Percentiles rank a stretch among this genome's conserved stretches.
These are phyloP conservation scores for Cotesia glomerata DNA, from an alignment of 1,140 invertebrate species.

Conservation along the genomic window DNA sequence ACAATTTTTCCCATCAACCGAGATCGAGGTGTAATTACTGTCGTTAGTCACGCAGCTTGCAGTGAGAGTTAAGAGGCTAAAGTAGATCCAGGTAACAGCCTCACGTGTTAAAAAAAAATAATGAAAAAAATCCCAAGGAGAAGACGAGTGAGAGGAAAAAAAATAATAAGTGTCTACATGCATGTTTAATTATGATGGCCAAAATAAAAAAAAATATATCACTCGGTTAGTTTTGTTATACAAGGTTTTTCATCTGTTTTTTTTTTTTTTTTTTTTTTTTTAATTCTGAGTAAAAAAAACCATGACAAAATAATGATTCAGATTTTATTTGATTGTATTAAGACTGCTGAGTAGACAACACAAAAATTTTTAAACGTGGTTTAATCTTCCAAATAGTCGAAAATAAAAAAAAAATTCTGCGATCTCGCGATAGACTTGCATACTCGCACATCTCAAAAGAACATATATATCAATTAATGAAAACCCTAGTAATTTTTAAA, in stretches of 20 bases:
- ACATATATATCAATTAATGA: not conserved
- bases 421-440: not conserved
- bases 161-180: not conserved
- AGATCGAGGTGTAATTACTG: not conserved
- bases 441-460: not conserved
- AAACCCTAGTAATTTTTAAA: not conserved
- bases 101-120: not conserved
- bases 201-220: conserved; percentile 4
- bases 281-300: not conserved
- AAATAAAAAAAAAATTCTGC: not conserved
- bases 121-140: too few relatives aligned
- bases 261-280: too few relatives aligned
- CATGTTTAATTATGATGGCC: not conserved
- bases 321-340: conserved; percentile 8
- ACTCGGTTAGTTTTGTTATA: not conserved
- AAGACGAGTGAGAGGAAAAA: not conserved
- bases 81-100: not conserved
- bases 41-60: conserved; percentile 7
- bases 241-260: not conserved
- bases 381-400: conserved; percentile 4
- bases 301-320: conserved; percentile 8
- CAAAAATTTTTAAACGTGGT: not conserved
- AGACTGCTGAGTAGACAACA: conserved; percentile 16
- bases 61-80: conserved; percentile 3
- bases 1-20: conserved; percentile 5